phyloP scores from a whole-genome alignment of 35 echinoderm and acorn worm species.

The Eucidaris tribuloides region DNA sequence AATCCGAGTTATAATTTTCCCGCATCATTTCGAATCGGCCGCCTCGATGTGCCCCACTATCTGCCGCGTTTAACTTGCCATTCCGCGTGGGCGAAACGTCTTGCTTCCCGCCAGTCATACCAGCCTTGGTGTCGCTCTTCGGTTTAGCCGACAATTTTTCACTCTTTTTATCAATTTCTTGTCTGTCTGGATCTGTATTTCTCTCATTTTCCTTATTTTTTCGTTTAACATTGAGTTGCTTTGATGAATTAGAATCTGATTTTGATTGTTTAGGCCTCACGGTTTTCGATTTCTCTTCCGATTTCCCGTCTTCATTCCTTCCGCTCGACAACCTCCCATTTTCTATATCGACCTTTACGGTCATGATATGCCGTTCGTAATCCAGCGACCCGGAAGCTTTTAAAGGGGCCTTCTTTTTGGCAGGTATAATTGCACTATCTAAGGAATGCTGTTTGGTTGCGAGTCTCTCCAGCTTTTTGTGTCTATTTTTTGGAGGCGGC shows the following conservation, averaged over 20 bases:
- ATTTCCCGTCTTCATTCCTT: background rate
- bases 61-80: background rate
- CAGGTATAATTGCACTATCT: background rate
- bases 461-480: conserved; percentile 25
- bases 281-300: background rate
- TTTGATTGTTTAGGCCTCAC: background rate
- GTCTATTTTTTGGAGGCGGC: background rate
- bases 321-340: background rate
- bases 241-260: too few species aligned
- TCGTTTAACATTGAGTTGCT: too few species aligned
- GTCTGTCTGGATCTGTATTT: too few species aligned
- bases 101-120: too few species aligned
- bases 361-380: background rate
- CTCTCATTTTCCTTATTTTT: too few species aligned
- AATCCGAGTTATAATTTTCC: conserved; percentile 29
- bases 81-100: background rate
- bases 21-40: conserved; percentile 32
- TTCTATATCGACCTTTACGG: conserved; percentile 47
- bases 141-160: too few species aligned
- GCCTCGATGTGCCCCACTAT: background rate
- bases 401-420: background rate
- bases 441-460: conserved; percentile 5
- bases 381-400: background rate
- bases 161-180: too few species aligned
- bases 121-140: too few species aligned